Conservation (phyloP, 2,888 invertebrate genomes). For the Plebejus argus region DNA sequence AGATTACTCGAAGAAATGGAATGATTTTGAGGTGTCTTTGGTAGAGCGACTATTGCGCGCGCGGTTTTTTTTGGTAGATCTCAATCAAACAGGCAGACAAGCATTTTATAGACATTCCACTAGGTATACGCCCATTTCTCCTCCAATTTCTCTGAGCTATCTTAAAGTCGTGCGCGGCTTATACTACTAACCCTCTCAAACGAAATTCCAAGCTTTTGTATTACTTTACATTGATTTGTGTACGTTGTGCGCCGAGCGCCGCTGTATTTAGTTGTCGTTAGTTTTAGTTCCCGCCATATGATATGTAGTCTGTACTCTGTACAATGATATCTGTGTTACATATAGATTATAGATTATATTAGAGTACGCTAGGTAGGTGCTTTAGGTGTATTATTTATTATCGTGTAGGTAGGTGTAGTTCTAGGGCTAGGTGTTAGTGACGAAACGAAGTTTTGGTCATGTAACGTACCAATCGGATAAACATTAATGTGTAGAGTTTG, state of each 20-base stretch:
- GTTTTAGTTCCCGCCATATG: constrained; percentile 33
- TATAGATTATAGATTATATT: constrained; percentile 37
- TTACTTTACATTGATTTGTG: neutral
- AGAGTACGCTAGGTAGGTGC: constrained; percentile 45
- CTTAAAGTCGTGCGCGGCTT: neutral
- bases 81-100: too few species aligned
- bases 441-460: constrained; percentile 29
- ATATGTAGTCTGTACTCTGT: constrained; percentile 35
- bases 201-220: neutral
- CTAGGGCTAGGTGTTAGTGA: constrained; percentile 28
- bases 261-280: constrained; percentile 13
- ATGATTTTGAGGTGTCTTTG: neutral
- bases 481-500: constrained; percentile 9
- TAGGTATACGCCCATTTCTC: too few species aligned
- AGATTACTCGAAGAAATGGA: neutral
- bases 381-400: constrained; percentile 46
- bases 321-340: constrained; percentile 36
- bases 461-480: constrained; percentile 15
- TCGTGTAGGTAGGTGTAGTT: constrained; percentile 23
- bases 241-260: neutral
- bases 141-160: too few species aligned
- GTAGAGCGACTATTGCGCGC: too few species aligned
- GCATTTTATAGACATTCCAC: too few species aligned
- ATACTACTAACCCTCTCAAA: neutral
- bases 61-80: too few species aligned